Evolutionary conservation across 2,113 vertebrate species (phyloP).

Genomic region (Irena cyanogastra): DNA sequence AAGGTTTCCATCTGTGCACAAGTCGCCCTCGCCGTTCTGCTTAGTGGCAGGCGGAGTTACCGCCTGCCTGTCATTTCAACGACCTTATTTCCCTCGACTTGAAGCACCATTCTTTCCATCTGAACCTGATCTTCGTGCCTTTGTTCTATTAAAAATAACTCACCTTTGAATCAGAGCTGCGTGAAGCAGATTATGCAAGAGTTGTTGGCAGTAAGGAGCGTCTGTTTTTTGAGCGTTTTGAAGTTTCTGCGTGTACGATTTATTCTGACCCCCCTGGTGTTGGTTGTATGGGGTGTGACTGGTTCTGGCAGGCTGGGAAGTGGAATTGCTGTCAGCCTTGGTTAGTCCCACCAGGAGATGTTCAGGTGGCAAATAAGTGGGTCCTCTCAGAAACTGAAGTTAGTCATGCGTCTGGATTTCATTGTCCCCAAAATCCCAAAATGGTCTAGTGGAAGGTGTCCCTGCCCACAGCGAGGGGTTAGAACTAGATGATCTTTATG

Average conservation of each 20-base stretch:
- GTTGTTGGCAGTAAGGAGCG: background rate
- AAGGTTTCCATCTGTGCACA: constrained; percentile 44
- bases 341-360: background rate
- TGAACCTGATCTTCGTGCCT: background rate
- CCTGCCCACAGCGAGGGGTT: background rate
- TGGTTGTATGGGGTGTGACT: fast-evolving
- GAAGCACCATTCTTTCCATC: background rate
- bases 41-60: background rate
- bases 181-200: background rate
- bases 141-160: background rate
- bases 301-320: background rate
- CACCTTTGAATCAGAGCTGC: background rate
- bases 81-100: constrained; percentile 14
- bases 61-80: background rate
- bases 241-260: background rate
- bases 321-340: background rate
- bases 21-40: background rate
- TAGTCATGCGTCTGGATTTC: background rate
- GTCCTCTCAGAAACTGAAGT: background rate
- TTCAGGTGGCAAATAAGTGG: background rate
- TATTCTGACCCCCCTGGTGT: background rate
- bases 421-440: background rate
- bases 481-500: background rate
- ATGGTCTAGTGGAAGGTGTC: background rate
- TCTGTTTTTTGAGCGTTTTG: background rate